Base-by-base conservation (phyloP, 1,140 invertebrate species). In the Diabrotica undecimpunctata region DNA sequence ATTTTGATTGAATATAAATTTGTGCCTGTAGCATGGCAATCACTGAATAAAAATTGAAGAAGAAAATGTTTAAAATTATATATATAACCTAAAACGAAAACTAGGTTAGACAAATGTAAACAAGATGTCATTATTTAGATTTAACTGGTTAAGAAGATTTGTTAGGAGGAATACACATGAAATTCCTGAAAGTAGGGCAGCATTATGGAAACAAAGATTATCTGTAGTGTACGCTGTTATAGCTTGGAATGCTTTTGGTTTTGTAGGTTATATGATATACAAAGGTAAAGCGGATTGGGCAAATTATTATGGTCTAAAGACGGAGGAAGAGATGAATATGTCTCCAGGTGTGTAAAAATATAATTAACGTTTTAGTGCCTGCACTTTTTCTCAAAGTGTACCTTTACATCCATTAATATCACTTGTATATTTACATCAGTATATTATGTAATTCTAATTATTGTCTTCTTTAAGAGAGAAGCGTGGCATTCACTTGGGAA, bases 231-330 rank as follows among this genome's bases (percentile, higher is more conserved):
- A 89, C 74, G 81, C 81, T 9, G 68, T 88, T 54, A 37, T 86
- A 10, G 83, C 85, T 10, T 88, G 86, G 85, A 85, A 88, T 79
- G 83, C 84, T 0, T 85, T 88, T 70, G 86, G 85, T 9, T 71
- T 86, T 25, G 82, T 88, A 6, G 61, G 80, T 37, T 88, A 86
- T 67, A 81, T 78, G 72, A 73, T 81, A 8, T 84, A 78, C 58
- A 80, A 79, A 46, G 87, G 87, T 0, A 85, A 84, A 72, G 79
- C 75, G 5, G 85, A 88, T 75, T 88, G 85, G 86, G 86, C 86
- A 6, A 79, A 83, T 67, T 83, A 83, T 69, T 82, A 85, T 76
- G 87, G 87, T 37, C 74, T 85, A 8, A 86, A 87, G 75, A 73
- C 80, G 36, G 83, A 87, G 46, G 83, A 83, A 72, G 85, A 88